phyloP scores from a whole-genome alignment of 2,888 invertebrate species.

The Periphyllus acericola region DNA sequence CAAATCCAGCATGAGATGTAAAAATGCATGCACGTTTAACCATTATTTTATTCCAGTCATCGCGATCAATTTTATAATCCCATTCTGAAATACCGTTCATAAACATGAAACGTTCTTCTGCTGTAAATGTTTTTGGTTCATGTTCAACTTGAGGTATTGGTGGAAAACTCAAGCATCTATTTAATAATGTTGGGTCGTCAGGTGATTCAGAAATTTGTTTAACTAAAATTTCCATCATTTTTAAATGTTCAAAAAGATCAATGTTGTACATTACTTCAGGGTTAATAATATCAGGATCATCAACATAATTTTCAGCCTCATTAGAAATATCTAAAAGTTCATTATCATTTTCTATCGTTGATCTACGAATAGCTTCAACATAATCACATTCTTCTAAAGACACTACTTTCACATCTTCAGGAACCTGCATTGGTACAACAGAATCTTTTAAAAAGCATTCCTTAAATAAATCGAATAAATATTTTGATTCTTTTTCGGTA shows the following conservation, averaged over 20 bases:
- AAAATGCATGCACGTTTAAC: constrained; percentile 37
- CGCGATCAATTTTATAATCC: constrained; percentile 42
- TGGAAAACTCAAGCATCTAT: constrained; percentile 25
- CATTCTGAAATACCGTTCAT: constrained; percentile 20
- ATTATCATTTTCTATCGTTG: not conserved
- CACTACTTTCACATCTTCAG: not conserved
- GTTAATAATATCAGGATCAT: constrained; percentile 45
- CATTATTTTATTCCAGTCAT: constrained; percentile 53
- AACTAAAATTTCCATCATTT: constrained; percentile 22
- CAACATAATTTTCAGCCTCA: not conserved
- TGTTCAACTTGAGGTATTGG: constrained; percentile 32
- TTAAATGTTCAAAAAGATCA: constrained; percentile 42
- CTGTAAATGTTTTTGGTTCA: not conserved
- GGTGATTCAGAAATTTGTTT: constrained; percentile 8
- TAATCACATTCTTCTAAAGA: not conserved
- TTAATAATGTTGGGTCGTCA: not conserved
- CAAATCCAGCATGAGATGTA: constrained; percentile 54
- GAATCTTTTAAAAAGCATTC: not conserved
- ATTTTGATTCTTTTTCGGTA: not conserved
- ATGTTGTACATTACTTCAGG: constrained; percentile 51
- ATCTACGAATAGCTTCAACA: not conserved
- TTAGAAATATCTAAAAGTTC: not conserved
- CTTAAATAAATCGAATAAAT: not conserved
- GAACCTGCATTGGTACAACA: not conserved
- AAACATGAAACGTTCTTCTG: not conserved